Base-by-base conservation (phyloP, 2,113 vertebrate genomes). In the Bos javanicus region DNA sequence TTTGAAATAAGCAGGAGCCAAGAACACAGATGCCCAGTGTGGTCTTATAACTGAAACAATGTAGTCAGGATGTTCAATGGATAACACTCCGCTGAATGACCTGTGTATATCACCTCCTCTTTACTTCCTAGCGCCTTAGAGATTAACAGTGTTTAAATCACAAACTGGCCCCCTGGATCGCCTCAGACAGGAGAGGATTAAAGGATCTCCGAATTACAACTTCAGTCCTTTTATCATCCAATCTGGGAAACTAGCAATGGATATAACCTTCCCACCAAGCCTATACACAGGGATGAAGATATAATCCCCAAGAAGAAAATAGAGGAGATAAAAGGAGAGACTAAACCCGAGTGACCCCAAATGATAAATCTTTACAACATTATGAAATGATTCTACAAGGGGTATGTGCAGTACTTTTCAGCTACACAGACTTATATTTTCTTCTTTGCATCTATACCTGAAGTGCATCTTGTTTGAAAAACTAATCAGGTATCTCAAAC, bases 401-500 rank as follows among this genome's bases (percentile, higher is more conserved):
- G 15, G 21, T 25, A 3, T 46, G 3, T 25, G 11, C 5, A 43
- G n/a, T 39, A 48, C 17, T 64, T 46, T 52, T 3, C n/a, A 85
- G 30, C 4, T 39, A 39, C 8, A 43, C 13, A 60, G 23, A 71
- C 43, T 67, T 74, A 1, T 0, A 7, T 60, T 83, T 92, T 33
- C 28, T 83, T 67, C 52, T 88, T 95, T 80, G 30, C 56, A 46
- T 95, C 52, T 78, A 28, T 43, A 57, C 12, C 36, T 74, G 46
- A 97, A 84, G 33, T 2, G 2, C 16, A 88, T 90, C 57, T 76
- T 85, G 5, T 67, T 92, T 96, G 17, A 83, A 95, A 97, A 97
- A 60, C 91, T 67, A 89, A 97, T 97, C 86, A 82, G 60, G 43
- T 46, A 43, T 90, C 88, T 96, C 64, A 80, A 59, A 97, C 57